Conservation (phyloP, 1,140 invertebrate species). For the Ceratosolen solmsi region DNA sequence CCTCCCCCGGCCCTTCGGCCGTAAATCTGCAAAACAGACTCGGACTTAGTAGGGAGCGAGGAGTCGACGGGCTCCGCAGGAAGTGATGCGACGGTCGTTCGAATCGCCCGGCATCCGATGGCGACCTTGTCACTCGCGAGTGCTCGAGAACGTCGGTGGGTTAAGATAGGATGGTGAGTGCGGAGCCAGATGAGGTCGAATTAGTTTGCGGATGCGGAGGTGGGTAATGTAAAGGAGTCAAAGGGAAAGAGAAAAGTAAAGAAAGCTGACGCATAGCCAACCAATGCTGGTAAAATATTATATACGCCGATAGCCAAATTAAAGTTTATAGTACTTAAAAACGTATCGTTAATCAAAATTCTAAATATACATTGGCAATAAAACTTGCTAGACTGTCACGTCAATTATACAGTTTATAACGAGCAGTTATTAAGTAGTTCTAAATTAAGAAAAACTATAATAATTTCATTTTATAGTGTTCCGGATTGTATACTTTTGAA, state of each 20-base stretch:
- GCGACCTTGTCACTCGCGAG: too few relatives aligned
- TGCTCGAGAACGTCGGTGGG: too few relatives aligned
- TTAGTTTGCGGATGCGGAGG: too few relatives aligned
- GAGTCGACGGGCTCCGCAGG: too few relatives aligned
- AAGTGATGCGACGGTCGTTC: too few relatives aligned
- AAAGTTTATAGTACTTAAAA: constrained; percentile 17
- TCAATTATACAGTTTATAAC: not conserved
- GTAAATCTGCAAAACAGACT: constrained; percentile 78
- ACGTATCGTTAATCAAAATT: not conserved
- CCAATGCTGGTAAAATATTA: too few relatives aligned
- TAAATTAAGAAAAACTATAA: constrained; percentile 25
- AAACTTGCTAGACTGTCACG: constrained; percentile 1
- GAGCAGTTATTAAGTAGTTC: constrained; percentile 19
- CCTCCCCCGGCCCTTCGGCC: constrained; percentile 90
- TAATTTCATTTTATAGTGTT: not conserved
- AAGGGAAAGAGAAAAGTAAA: too few relatives aligned
- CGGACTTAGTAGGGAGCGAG: not conserved
- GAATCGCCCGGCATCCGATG: too few relatives aligned
- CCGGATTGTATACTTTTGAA: constrained; percentile 6
- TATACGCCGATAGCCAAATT: not conserved
- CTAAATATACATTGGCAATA: constrained; percentile 23
- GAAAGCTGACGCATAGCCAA: too few relatives aligned
- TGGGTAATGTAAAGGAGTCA: too few relatives aligned
- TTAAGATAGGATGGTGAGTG: too few relatives aligned
- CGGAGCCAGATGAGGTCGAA: too few relatives aligned